These are phyloP conservation scores for Ylistrum balloti DNA, from an alignment of 1,140 invertebrate genomes.

Conservation along the genomic window DNA sequence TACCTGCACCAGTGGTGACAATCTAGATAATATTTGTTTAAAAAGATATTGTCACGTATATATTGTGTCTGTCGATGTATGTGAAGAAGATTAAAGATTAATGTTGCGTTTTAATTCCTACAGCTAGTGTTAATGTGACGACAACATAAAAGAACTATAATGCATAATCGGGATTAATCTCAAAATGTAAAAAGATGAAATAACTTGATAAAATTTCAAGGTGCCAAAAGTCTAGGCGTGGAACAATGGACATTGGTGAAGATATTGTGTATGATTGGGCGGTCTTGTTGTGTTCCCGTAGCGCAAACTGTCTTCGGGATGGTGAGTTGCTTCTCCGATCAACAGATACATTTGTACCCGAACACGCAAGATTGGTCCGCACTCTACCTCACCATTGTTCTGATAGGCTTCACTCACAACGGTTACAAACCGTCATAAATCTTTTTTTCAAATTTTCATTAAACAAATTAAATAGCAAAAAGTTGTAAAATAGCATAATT, in stretches of 20 bases:
- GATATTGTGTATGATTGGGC: neutral
- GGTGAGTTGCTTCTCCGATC: neutral
- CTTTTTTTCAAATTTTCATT: neutral
- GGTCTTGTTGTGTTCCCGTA: neutral
- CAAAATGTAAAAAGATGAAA: constrained; percentile 4
- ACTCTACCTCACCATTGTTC: neutral
- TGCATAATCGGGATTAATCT: constrained; percentile 10
- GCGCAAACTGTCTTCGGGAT: neutral
- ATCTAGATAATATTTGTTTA: neutral
- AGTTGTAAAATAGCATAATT: constrained; percentile 36
- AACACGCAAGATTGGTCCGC: neutral
- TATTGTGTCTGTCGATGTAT: constrained; percentile 17
- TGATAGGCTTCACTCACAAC: neutral
- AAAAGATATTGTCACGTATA: neutral
- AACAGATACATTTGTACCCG: neutral
- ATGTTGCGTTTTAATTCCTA: neutral
- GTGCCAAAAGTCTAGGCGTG: neutral
- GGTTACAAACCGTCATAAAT: neutral
- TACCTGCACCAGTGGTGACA: constrained; percentile 16
- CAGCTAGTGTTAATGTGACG: neutral
- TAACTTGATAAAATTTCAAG: constrained; percentile 8
- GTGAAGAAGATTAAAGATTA: neutral
- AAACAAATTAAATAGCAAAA: constrained; percentile 40
- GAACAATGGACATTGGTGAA: neutral
- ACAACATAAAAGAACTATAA: neutral